Percentiles rank a stretch among this genome's conserved stretches.
phyloP scores from a whole-genome alignment of 1,140 invertebrate genomes.

The Drosophila cardini region DNA sequence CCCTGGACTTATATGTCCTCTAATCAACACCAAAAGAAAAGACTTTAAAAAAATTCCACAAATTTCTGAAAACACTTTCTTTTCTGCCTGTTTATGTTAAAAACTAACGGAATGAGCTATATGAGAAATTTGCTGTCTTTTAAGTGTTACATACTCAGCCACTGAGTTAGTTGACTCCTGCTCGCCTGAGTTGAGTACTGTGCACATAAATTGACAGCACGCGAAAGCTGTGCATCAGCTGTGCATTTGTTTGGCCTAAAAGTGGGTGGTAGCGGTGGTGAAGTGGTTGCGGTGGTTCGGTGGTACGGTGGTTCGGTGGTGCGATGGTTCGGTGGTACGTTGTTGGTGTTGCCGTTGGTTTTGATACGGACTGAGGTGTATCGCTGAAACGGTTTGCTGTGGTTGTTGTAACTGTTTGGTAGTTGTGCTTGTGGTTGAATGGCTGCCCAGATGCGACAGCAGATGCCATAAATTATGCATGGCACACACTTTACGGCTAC shows the following conservation, averaged over 20 bases:
- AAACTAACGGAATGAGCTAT: no score
- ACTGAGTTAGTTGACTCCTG: background rate
- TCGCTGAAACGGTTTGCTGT: background rate
- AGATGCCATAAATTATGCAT: conserved; percentile 52
- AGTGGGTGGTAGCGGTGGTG: background rate
- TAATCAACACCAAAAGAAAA: no score
- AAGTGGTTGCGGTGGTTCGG: no score
- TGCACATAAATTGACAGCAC: background rate
- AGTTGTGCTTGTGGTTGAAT: conserved; percentile 6
- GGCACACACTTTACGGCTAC: conserved; percentile 43
- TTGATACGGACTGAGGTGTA: background rate
- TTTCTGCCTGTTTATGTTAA: no score
- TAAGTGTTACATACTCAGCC: background rate
- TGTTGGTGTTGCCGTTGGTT: no score
- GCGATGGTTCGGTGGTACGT: background rate
- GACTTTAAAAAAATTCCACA: no score
- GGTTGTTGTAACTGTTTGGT: background rate
- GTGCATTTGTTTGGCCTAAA: conserved; percentile 33
- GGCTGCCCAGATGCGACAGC: conserved; percentile 9
- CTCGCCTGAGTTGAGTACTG: background rate
- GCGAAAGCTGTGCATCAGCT: conserved; percentile 22
- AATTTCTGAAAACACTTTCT: no score
- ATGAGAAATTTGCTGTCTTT: background rate
- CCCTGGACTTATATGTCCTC: no score
- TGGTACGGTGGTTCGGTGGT: background rate